These are phyloP conservation scores for Diceros bicornis DNA, from an alignment of 2,797 vertebrate species.

Conservation along the genomic window DNA sequence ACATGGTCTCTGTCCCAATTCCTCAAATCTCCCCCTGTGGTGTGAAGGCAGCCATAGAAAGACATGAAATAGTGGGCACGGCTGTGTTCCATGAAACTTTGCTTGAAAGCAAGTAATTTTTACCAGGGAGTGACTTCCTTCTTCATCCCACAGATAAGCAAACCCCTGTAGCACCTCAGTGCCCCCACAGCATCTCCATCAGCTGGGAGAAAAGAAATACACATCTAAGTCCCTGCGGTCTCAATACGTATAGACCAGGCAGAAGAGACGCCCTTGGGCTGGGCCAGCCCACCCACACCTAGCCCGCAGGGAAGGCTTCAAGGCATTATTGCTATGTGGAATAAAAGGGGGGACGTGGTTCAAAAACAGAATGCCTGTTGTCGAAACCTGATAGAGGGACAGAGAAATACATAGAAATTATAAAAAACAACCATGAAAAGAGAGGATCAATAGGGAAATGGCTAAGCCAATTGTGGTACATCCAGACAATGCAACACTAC, in stretches of 20 bases:
- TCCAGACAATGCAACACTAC: too few species aligned
- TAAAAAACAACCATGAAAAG: too few species aligned
- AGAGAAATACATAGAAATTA: background rate
- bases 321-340: fast-evolving
- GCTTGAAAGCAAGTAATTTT: background rate
- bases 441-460: background rate
- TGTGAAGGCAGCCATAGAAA: too few species aligned
- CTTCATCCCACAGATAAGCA: background rate
- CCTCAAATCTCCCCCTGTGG: background rate
- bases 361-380: background rate
- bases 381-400: too few species aligned
- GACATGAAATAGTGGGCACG: too few species aligned
- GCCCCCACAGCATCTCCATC: fast-evolving
- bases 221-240: background rate
- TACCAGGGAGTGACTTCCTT: too few species aligned
- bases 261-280: background rate
- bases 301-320: too few species aligned
- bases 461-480: fast-evolving
- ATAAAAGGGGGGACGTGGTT: background rate
- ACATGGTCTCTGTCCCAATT: fast-evolving
- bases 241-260: fast-evolving
- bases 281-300: background rate
- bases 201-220: background rate
- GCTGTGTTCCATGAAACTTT: background rate
- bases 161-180: background rate